A percentile compares a stretch with the other conserved stretches of the same genome.
Conservation (phyloP, 2,113 vertebrate species). For the Urocolius indicus region DNA sequence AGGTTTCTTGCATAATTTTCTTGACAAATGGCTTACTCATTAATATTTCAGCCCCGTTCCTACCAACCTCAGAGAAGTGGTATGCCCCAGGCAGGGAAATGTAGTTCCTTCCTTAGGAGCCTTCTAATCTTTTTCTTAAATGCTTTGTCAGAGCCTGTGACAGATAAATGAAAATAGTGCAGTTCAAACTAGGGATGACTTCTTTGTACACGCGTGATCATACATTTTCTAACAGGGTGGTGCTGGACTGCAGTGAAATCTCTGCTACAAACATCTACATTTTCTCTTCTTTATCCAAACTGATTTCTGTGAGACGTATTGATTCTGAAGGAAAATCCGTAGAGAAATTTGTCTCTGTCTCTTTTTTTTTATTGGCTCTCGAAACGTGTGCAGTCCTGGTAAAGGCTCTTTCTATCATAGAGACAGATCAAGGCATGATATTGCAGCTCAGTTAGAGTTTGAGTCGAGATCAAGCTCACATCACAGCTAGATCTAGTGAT, state of each 20-base stretch:
- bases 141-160: constrained; percentile 37
- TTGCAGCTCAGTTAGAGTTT: background rate
- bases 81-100: constrained; percentile 62
- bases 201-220: background rate
- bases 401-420: background rate
- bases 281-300: background rate
- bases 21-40: constrained; percentile 68
- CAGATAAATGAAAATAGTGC: constrained; percentile 35
- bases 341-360: background rate
- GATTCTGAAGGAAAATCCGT: background rate
- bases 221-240: background rate
- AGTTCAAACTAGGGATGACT: background rate
- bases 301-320: background rate
- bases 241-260: background rate
- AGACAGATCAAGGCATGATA: background rate
- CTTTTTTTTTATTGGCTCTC: background rate
- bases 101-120: constrained; percentile 53
- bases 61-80: constrained; percentile 52
- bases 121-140: constrained; percentile 65
- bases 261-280: background rate
- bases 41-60: constrained; percentile 67
- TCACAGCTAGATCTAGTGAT: background rate
- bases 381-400: background rate
- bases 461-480: background rate
- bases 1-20: constrained; percentile 66